Evolutionary conservation across 1,140 invertebrate genomes (phyloP).

Genomic region (Drosophila trapezifrons): DNA sequence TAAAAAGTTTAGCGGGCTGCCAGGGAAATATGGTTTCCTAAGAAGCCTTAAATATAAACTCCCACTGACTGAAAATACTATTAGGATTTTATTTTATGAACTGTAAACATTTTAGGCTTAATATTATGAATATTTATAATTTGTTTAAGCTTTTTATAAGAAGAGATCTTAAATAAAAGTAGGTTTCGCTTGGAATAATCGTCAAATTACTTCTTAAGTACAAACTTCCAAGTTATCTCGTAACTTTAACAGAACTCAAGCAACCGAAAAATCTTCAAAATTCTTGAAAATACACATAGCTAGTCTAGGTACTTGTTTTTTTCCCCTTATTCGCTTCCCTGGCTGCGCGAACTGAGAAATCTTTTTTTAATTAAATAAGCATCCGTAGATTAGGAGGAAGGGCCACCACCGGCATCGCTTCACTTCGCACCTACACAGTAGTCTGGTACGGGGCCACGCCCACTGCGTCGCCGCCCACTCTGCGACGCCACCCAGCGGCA

Average conservation of each 20-base stretch:
- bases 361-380: slow-evolving; percentile 82
- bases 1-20: neutral
- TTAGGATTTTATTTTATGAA: neutral
- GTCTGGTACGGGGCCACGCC: slow-evolving; percentile 20
- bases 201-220: neutral
- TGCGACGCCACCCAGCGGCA: slow-evolving; percentile 3
- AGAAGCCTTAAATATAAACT: neutral
- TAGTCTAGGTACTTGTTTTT: slow-evolving; percentile 3
- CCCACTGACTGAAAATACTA: too few species aligned
- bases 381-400: slow-evolving; percentile 45
- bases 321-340: neutral
- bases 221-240: neutral
- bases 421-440: slow-evolving; percentile 66
- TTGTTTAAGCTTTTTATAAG: neutral
- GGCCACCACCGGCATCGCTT: slow-evolving; percentile 41
- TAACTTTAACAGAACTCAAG: neutral
- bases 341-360: slow-evolving; percentile 51
- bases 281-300: slow-evolving; percentile 6
- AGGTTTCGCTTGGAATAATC: neutral
- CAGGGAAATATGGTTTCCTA: neutral
- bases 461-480: slow-evolving; percentile 10
- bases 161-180: too few species aligned
- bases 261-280: neutral
- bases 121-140: neutral
- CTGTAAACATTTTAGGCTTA: neutral